These are phyloP conservation scores for Sparidentex hasta DNA, from an alignment of 2,797 vertebrate genomes.

Conservation along the genomic window DNA sequence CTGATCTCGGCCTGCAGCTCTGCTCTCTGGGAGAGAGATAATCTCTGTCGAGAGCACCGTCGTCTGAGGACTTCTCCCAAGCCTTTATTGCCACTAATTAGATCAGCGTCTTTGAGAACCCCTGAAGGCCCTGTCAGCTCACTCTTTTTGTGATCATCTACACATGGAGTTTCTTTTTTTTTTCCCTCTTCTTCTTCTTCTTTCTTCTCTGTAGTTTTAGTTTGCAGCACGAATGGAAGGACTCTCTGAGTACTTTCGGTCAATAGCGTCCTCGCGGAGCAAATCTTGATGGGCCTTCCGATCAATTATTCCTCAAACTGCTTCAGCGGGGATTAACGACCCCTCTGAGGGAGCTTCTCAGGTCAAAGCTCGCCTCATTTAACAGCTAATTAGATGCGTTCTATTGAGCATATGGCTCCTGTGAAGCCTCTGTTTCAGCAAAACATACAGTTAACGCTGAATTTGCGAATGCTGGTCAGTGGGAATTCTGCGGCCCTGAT, in stretches of 20 bases:
- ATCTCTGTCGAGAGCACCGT: constrained; percentile 51
- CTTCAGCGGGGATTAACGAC: constrained; percentile 81
- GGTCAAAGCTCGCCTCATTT: constrained; percentile 76
- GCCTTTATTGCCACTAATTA: constrained; percentile 59
- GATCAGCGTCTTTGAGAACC: constrained; percentile 40
- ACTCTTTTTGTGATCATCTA: constrained; percentile 43
- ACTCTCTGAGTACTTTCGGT: constrained; percentile 59
- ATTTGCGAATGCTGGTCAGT: constrained; percentile 51
- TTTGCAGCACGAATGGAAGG: constrained; percentile 48
- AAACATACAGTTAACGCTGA: constrained; percentile 57
- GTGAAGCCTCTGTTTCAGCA: constrained; percentile 69
- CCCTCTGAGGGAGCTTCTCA: constrained; percentile 65
- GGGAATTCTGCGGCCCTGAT: constrained; percentile 45
- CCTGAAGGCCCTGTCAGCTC: constrained; percentile 35
- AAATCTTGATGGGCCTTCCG: constrained; percentile 64
- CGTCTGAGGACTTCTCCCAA: constrained; percentile 51
- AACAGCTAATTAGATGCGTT: constrained; percentile 82
- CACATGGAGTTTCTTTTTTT: constrained; percentile 11
- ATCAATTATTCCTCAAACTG: constrained; percentile 81
- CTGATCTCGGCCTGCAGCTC: constrained; percentile 32
- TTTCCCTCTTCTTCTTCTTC: constrained; percentile 10
- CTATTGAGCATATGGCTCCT: constrained; percentile 73
- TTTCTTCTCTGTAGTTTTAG: constrained; percentile 12
- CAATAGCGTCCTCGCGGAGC: constrained; percentile 71
- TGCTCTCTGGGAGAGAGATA: constrained; percentile 32